These are phyloP conservation scores for Malurus leucopterus DNA, from an alignment of 2,797 vertebrate genomes.

Conservation along the genomic window DNA sequence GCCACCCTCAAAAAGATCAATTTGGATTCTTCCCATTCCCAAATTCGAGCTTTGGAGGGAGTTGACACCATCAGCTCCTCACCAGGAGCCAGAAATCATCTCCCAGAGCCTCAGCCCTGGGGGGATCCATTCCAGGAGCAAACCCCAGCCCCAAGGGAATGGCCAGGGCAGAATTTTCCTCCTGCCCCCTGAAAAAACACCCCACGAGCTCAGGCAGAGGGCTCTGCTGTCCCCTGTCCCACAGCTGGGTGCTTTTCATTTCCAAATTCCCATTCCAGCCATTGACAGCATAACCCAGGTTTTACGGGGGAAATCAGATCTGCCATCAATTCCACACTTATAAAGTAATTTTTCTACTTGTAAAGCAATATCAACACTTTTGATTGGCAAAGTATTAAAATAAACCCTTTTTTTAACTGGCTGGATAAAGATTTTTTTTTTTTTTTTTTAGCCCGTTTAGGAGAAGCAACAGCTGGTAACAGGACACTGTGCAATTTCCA, in stretches of 20 bases:
- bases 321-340: conserved; percentile 57
- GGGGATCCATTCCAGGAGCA: not conserved
- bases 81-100: not conserved
- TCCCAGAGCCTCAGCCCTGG: not conserved
- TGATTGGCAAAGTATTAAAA: conserved; percentile 5
- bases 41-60: not conserved
- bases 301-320: not conserved
- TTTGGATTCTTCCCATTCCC: not conserved
- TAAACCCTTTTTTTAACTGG: not conserved
- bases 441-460: not conserved
- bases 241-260: not conserved
- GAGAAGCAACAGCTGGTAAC: conserved; percentile 41
- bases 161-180: not conserved
- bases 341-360: conserved; percentile 62
- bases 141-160: not conserved
- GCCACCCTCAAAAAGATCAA: not conserved
- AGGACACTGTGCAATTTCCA: conserved; percentile 6
- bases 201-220: not conserved
- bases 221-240: not conserved
- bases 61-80: not conserved
- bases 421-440: not conserved
- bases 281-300: not conserved
- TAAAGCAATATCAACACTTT: conserved; percentile 26
- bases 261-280: not conserved
- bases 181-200: not conserved